A percentile compares a stretch with the other conserved stretches of the same genome.
Conservation (phyloP, 2,888 invertebrate species). For the Nasonia oneida region DNA sequence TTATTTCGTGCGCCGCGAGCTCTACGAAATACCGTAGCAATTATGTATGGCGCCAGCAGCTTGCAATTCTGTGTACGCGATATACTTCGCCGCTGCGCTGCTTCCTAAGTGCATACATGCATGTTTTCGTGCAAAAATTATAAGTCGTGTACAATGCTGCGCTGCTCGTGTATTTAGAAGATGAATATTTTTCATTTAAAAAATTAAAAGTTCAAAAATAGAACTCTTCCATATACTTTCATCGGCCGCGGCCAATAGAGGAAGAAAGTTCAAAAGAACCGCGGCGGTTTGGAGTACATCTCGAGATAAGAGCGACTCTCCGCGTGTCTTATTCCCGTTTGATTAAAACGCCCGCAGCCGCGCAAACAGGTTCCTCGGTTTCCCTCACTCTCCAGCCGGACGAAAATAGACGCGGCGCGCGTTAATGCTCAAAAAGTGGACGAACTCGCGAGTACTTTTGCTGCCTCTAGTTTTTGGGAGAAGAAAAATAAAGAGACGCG, state of each 20-base stretch:
- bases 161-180: neutral
- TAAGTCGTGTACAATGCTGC: neutral
- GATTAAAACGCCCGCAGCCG: neutral
- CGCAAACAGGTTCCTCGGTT: neutral
- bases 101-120: constrained; percentile 6
- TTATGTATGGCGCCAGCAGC: constrained; percentile 4
- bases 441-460: constrained; percentile 14
- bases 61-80: neutral
- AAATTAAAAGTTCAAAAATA: too few relatives aligned
- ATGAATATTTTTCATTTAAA: too few relatives aligned
- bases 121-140: neutral
- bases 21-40: neutral
- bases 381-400: neutral
- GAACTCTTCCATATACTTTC: too few relatives aligned
- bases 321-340: constrained; percentile 9
- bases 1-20: constrained; percentile 31
- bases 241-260: neutral
- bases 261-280: constrained; percentile 32
- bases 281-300: neutral
- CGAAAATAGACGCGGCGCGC: constrained; percentile 24
- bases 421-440: constrained; percentile 32
- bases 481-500: constrained; percentile 27
- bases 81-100: neutral
- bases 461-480: neutral
- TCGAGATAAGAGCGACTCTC: neutral